phyloP scores from a whole-genome alignment of 2,113 vertebrate genomes.

The Neofelis nebulosa region DNA sequence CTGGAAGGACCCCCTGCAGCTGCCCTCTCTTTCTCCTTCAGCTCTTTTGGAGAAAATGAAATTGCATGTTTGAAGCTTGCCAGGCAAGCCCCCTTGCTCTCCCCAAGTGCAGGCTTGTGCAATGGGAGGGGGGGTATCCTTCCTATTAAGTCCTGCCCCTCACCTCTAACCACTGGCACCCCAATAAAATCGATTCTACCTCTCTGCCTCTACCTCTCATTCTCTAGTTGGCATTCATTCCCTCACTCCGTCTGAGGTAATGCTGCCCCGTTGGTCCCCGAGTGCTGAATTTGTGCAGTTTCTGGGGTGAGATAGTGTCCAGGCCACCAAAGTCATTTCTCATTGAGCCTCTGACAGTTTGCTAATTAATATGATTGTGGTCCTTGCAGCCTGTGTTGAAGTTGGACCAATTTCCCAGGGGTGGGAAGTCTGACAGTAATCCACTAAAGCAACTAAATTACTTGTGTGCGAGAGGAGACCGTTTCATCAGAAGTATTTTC shows the following conservation, averaged over 20 bases:
- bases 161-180: fast-evolving
- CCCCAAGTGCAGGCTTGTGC: background rate
- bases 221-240: background rate
- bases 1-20: background rate
- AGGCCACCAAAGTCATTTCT: slow-evolving; percentile 56
- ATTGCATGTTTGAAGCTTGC: fast-evolving
- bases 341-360: slow-evolving; percentile 22
- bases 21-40: background rate
- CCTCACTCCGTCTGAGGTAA: background rate
- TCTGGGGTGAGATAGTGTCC: slow-evolving; percentile 35
- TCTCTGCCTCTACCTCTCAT: too few species aligned
- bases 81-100: fast-evolving
- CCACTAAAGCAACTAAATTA: slow-evolving; percentile 71
- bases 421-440: slow-evolving; percentile 55
- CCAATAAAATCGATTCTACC: background rate
- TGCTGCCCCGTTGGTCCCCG: background rate
- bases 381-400: slow-evolving; percentile 52
- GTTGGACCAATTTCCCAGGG: slow-evolving; percentile 69
- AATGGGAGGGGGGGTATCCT: fast-evolving
- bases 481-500: slow-evolving; percentile 65
- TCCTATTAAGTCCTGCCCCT: fast-evolving
- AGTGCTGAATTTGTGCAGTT: background rate
- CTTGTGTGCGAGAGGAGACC: slow-evolving; percentile 38
- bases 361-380: slow-evolving; percentile 77
- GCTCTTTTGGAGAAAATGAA: background rate